Evolutionary conservation across 2,113 vertebrate species (phyloP).

Genomic region (Chloropsis cyanopogon): DNA sequence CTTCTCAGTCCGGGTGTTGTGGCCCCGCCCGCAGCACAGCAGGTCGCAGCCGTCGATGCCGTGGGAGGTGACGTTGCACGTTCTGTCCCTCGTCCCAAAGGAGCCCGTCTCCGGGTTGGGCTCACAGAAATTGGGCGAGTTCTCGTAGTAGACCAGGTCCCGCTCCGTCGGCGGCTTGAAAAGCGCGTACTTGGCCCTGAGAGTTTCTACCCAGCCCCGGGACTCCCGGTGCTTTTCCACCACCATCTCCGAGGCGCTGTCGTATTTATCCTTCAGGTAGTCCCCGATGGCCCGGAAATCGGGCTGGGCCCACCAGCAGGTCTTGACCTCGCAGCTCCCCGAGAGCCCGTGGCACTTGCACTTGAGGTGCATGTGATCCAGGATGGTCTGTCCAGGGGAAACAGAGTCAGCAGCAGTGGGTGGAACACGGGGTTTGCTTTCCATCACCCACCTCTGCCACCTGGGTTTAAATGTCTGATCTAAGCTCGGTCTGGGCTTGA

Average conservation of each 20-base stretch:
- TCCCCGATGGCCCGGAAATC: slow-evolving; percentile 95
- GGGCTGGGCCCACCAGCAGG: slow-evolving; percentile 97
- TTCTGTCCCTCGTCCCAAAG: slow-evolving; percentile 92
- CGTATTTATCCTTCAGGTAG: slow-evolving; percentile 97
- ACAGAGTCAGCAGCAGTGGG: not conserved
- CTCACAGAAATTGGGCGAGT: slow-evolving; percentile 97
- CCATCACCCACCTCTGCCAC: not conserved
- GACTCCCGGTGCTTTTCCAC: slow-evolving; percentile 97
- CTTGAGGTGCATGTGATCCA: slow-evolving; percentile 98
- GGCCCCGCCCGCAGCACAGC: slow-evolving; percentile 94
- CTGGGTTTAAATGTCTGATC: not conserved
- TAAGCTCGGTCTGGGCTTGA: not conserved
- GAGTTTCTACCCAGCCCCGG: slow-evolving; percentile 95
- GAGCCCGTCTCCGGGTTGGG: slow-evolving; percentile 96
- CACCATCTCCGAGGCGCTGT: slow-evolving; percentile 98
- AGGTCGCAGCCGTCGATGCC: slow-evolving; percentile 98
- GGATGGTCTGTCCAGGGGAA: slow-evolving; percentile 83
- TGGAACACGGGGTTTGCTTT: accelerated
- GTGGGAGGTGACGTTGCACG: slow-evolving; percentile 94
- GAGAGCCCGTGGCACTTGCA: slow-evolving; percentile 97
- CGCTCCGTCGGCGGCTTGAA: slow-evolving; percentile 96
- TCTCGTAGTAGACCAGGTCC: slow-evolving; percentile 97
- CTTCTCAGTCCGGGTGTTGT: slow-evolving; percentile 98
- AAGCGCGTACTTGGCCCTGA: slow-evolving; percentile 93
- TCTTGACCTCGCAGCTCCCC: slow-evolving; percentile 97